These are phyloP conservation scores for Cordilura impudica DNA, from an alignment of 2,888 invertebrate genomes.

Conservation along the genomic window DNA sequence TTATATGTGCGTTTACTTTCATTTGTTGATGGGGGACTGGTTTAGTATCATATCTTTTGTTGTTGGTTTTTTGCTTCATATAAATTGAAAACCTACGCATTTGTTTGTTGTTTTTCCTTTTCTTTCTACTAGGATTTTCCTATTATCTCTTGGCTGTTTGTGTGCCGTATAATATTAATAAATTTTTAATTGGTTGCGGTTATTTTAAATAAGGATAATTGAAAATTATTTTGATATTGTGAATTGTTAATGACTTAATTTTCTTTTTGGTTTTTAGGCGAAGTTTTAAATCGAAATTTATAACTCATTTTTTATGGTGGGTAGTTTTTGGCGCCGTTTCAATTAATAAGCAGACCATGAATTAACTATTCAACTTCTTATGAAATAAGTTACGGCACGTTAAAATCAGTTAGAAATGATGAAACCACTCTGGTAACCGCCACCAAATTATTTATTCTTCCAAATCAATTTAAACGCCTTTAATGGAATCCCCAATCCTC, in stretches of 20 bases:
- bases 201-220: not conserved
- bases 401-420: too few species aligned
- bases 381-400: too few species aligned
- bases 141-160: not conserved
- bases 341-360: not conserved
- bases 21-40: not conserved
- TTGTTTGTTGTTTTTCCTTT: not conserved
- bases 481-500: too few species aligned
- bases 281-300: not conserved
- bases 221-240: not conserved
- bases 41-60: not conserved
- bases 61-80: not conserved
- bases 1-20: not conserved
- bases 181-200: constrained; percentile 17
- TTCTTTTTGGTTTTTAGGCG: not conserved
- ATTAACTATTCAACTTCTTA: not conserved
- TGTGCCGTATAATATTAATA: not conserved
- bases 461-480: too few species aligned
- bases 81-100: not conserved
- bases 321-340: constrained; percentile 6
- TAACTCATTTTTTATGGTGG: not conserved
- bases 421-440: too few species aligned
- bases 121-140: not conserved
- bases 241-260: not conserved
- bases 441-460: too few species aligned